Conservation (phyloP, 2,797 vertebrate genomes). For the Cichlasoma orientale region DNA sequence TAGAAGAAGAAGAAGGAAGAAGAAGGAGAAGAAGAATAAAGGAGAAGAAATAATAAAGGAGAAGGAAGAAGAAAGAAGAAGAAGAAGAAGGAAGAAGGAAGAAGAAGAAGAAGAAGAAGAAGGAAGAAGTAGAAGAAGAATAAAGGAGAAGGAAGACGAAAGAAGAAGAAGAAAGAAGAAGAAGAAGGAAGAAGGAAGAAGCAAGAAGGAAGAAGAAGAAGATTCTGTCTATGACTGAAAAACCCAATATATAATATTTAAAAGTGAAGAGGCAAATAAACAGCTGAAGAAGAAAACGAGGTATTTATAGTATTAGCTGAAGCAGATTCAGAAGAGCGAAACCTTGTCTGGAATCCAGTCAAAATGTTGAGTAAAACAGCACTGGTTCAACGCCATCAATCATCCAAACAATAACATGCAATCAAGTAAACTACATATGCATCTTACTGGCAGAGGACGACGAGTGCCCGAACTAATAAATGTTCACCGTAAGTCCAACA, state of each 20-base stretch:
- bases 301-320: background rate
- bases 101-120: too few relatives aligned
- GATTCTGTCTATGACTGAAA: too few relatives aligned
- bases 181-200: too few relatives aligned
- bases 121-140: too few relatives aligned
- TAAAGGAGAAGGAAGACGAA: too few relatives aligned
- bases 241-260: background rate
- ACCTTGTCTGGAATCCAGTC: background rate
- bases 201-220: too few relatives aligned
- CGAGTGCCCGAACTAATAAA: background rate
- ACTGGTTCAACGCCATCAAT: background rate
- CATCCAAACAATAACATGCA: conserved; percentile 10
- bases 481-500: background rate
- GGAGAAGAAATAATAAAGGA: too few relatives aligned
- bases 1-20: too few relatives aligned
- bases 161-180: too few relatives aligned
- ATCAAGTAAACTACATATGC: background rate
- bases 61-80: too few relatives aligned
- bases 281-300: background rate
- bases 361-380: background rate
- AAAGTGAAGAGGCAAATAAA: background rate
- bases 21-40: too few relatives aligned
- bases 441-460: background rate
- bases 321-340: background rate
- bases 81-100: too few relatives aligned